phyloP scores from a whole-genome alignment of 1,140 invertebrate genomes.

The Cotesia vestalis region DNA sequence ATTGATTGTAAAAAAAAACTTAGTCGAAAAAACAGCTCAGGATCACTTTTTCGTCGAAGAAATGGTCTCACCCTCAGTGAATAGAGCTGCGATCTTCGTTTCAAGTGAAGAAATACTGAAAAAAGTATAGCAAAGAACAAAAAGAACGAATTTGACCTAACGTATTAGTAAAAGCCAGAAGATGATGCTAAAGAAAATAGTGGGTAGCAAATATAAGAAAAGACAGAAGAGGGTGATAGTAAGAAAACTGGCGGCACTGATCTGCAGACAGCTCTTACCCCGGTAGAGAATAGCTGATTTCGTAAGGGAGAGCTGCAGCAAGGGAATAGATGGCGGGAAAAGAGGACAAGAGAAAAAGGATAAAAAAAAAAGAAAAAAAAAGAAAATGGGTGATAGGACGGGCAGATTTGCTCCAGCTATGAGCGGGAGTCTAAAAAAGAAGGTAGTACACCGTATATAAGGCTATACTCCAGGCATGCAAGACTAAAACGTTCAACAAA shows the following conservation, averaged over 20 bases:
- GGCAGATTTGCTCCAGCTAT: constrained; percentile 26
- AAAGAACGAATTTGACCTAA: neutral
- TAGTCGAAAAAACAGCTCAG: constrained; percentile 44
- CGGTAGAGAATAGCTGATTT: constrained; percentile 53
- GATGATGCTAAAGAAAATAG: constrained; percentile 1
- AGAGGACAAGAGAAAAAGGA: constrained; percentile 9
- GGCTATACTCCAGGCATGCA: constrained; percentile 19
- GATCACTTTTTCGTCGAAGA: constrained; percentile 16
- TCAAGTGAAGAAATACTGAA: constrained; percentile 18
- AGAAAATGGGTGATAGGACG: constrained; percentile 27
- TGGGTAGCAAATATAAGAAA: constrained; percentile 20
- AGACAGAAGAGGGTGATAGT: constrained; percentile 33
- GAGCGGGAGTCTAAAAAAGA: constrained; percentile 33
- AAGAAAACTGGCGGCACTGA: constrained; percentile 47
- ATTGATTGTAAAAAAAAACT: constrained; percentile 48
- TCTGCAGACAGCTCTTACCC: constrained; percentile 51
- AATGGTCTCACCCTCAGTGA: constrained; percentile 36
- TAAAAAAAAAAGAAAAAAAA: constrained; percentile 11
- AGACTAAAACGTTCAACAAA: constrained; percentile 14
- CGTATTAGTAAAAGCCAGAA: no score
- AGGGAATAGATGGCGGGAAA: constrained; percentile 33
- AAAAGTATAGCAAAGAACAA: constrained; percentile 20
- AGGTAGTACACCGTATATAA: constrained; percentile 33
- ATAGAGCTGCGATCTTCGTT: constrained; percentile 43
- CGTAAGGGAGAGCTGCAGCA: constrained; percentile 38